Conservation (phyloP, 1,140 invertebrate species). For the Drosophila triauraria region DNA sequence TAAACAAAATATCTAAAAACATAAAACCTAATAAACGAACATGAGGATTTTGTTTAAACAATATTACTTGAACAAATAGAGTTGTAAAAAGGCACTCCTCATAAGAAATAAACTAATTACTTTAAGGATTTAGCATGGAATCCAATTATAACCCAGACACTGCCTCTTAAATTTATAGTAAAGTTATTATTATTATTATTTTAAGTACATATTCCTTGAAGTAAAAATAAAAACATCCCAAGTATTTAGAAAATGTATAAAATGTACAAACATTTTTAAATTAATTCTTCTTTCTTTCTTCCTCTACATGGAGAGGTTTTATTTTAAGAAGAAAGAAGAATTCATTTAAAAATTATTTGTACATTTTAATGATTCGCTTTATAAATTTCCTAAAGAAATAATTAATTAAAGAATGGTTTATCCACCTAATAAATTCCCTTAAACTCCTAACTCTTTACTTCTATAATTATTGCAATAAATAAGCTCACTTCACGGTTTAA, state of each 20-base stretch:
- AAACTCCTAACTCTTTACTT: background rate
- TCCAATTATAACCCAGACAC: background rate
- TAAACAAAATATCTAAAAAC: background rate
- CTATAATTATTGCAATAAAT: background rate
- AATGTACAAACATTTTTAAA: too few relatives aligned
- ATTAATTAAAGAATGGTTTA: background rate
- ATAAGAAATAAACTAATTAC: background rate
- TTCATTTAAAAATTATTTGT: background rate
- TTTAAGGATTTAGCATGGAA: background rate
- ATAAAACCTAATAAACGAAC: background rate
- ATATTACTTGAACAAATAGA: background rate
- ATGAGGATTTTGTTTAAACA: background rate
- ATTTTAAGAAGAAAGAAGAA: background rate
- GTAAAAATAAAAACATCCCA: too few relatives aligned
- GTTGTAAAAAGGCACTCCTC: background rate
- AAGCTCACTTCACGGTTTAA: background rate
- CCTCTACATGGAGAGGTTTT: too few relatives aligned
- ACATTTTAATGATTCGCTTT: background rate
- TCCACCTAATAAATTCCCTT: background rate
- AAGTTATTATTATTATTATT: too few relatives aligned
- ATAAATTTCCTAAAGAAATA: background rate
- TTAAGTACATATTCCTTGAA: too few relatives aligned
- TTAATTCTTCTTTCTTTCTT: too few relatives aligned
- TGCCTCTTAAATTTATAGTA: too few relatives aligned
- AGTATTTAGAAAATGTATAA: too few relatives aligned